A percentile compares a stretch with the other conserved stretches of the same genome.
Evolutionary conservation across 2,888 invertebrate species (phyloP).

Genomic region (Salticus scenicus): DNA sequence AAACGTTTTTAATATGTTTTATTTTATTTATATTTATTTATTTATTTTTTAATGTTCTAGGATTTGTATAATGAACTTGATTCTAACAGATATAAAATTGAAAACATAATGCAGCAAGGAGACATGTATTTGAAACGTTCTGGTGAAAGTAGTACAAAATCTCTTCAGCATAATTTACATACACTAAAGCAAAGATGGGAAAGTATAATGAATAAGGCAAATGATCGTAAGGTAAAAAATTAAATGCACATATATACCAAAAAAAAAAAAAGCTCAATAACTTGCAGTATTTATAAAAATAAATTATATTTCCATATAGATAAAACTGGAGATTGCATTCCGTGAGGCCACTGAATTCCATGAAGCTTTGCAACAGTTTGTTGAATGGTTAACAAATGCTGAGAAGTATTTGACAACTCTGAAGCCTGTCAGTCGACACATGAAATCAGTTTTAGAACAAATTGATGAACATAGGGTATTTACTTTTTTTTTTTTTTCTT

Average conservation of each 20-base stretch:
- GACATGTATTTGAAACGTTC: constrained; percentile 89
- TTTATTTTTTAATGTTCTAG: constrained; percentile 74
- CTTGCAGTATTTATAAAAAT: no score
- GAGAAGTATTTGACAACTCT: constrained; percentile 92
- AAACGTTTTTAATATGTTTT: no score
- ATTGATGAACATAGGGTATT: constrained; percentile 93
- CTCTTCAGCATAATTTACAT: constrained; percentile 89
- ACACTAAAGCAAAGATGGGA: constrained; percentile 96
- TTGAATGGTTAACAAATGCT: constrained; percentile 95
- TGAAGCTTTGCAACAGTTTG: constrained; percentile 93
- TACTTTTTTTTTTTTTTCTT: neutral
- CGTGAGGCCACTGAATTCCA: constrained; percentile 97
- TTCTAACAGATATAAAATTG: constrained; percentile 91
- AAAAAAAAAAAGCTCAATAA: no score
- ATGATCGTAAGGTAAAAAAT: constrained; percentile 86
- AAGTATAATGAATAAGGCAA: constrained; percentile 90
- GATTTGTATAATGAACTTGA: constrained; percentile 95
- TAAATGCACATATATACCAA: no score
- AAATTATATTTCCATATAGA: constrained; percentile 77
- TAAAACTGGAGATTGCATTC: constrained; percentile 96
- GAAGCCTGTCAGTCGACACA: constrained; percentile 93
- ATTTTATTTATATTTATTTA: no score
- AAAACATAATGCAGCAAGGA: constrained; percentile 91
- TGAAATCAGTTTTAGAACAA: constrained; percentile 92
- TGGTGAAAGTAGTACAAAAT: constrained; percentile 82